phyloP scores from a whole-genome alignment of 2,797 vertebrate species.

The Eulemur mongoz region DNA sequence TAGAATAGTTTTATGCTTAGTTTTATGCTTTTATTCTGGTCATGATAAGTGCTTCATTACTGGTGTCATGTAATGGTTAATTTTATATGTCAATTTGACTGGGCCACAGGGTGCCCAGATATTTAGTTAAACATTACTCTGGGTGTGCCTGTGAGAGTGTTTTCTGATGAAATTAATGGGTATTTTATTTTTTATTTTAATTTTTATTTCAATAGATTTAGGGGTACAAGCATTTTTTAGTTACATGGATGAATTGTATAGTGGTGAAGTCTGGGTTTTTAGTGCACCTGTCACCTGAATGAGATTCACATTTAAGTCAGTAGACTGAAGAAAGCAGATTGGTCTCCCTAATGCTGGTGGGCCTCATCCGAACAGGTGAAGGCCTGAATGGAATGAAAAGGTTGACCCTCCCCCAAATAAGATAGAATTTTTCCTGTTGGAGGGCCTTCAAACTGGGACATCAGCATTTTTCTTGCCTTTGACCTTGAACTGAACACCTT shows the following conservation, averaged over 20 bases:
- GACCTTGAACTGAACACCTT: background rate
- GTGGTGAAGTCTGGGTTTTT: no score
- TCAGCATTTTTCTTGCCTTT: background rate
- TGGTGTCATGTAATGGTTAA: background rate
- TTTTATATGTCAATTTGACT: background rate
- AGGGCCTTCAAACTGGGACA: background rate
- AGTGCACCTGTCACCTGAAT: no score
- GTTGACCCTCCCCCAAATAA: background rate
- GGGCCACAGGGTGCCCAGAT: background rate
- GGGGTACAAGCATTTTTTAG: no score
- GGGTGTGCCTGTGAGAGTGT: background rate
- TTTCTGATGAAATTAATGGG: background rate
- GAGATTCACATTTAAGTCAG: background rate
- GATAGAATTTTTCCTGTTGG: background rate
- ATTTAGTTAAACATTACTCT: background rate
- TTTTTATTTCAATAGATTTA: no score
- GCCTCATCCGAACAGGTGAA: background rate
- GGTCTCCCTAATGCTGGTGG: background rate
- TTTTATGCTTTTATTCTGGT: background rate
- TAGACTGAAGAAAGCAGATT: background rate
- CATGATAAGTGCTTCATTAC: background rate
- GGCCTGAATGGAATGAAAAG: background rate
- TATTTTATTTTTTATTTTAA: no score
- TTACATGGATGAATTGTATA: no score
- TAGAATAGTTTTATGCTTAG: background rate